A percentile compares a stretch with the other conserved stretches of the same genome.
These are phyloP conservation scores for Chymomyza fuscimana DNA, from an alignment of 2,888 invertebrate species.

Conservation along the genomic window DNA sequence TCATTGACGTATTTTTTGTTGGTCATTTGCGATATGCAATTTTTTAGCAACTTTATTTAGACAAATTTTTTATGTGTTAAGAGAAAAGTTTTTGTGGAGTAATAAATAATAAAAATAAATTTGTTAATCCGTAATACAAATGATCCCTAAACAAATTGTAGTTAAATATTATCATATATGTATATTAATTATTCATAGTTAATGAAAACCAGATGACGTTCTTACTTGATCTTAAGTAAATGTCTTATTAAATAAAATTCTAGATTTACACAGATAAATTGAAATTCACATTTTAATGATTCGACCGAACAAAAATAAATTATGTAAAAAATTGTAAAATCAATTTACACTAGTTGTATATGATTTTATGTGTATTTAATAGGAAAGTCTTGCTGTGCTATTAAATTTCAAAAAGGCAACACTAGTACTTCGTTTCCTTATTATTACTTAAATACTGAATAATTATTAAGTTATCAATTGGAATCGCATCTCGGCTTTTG, in stretches of 20 bases:
- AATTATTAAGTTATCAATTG: too few relatives aligned
- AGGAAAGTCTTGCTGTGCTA: too few relatives aligned
- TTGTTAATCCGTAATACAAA: slow-evolving; percentile 24
- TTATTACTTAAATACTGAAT: too few relatives aligned
- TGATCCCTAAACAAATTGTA: slow-evolving; percentile 42
- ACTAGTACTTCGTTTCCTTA: too few relatives aligned
- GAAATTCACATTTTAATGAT: too few relatives aligned
- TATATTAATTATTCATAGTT: slow-evolving; percentile 11
- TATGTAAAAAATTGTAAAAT: too few relatives aligned
- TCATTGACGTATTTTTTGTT: background rate
- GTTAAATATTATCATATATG: slow-evolving; percentile 46
- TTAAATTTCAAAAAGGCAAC: too few relatives aligned
- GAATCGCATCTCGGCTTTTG: too few relatives aligned
- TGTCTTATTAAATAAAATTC: slow-evolving; percentile 19
- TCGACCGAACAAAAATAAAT: too few relatives aligned
- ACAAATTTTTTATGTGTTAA: slow-evolving; percentile 28
- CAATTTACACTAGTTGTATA: too few relatives aligned
- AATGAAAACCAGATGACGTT: background rate
- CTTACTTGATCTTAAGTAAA: slow-evolving; percentile 22
- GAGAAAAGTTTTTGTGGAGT: slow-evolving; percentile 33
- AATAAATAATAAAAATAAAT: slow-evolving; percentile 39
- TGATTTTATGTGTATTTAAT: too few relatives aligned
- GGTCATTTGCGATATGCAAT: slow-evolving; percentile 7
- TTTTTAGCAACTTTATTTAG: slow-evolving; percentile 28
- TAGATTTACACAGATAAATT: too few relatives aligned